Evolutionary conservation across 37 sponge, comb jelly and placozoan species (phyloP).

Genomic region (Chondrilla cf. caribensis): DNA sequence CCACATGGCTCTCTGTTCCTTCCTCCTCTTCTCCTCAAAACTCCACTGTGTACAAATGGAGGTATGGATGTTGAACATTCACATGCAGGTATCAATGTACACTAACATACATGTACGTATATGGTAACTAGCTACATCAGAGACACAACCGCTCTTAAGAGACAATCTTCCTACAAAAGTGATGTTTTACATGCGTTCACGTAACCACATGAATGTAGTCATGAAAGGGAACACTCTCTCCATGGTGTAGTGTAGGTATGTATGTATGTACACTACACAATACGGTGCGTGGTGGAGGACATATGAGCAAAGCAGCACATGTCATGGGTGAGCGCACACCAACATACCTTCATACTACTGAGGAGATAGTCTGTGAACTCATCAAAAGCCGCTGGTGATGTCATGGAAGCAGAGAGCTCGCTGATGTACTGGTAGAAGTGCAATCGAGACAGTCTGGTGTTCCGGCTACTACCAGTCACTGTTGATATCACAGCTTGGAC

Average conservation of each 20-base stretch:
- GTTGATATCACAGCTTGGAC: constrained; percentile 1
- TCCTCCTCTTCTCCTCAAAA: constrained; percentile 44
- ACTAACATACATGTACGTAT: no score
- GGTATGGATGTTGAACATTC: background rate
- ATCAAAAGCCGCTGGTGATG: constrained; percentile 13
- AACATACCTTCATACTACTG: constrained; percentile 42
- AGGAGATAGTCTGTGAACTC: constrained; percentile 49
- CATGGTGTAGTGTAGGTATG: background rate
- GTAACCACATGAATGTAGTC: no score
- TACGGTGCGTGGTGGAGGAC: no score
- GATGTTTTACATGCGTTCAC: no score
- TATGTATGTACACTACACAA: background rate
- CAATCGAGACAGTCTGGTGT: constrained; percentile 6
- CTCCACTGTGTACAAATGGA: constrained; percentile 19
- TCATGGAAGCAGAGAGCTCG: constrained; percentile 30
- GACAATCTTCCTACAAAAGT: no score
- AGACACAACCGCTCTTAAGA: no score
- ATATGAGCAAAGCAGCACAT: no score
- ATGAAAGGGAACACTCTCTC: no score
- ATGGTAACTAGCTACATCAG: no score
- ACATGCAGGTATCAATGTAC: background rate
- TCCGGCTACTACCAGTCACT: background rate
- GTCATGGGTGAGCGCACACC: no score
- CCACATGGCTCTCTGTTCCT: constrained; percentile 34
- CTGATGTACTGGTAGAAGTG: constrained; percentile 45